Evolutionary conservation across 2,888 invertebrate species (phyloP), one percentile per base, ranked within the genome.

Genomic region (Calameuta filiformis): DNA sequence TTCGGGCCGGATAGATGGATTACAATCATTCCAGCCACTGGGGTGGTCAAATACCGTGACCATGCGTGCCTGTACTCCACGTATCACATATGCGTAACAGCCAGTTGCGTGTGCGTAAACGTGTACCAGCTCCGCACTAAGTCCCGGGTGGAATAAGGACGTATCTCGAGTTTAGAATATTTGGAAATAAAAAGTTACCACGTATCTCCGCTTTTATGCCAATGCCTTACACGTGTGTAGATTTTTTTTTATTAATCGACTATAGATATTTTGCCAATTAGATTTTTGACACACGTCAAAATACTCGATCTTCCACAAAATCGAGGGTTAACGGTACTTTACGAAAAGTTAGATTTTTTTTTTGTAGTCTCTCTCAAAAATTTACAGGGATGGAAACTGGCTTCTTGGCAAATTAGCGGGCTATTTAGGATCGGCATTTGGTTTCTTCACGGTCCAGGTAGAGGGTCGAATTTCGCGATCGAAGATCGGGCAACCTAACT

Each of bases 11-110:
- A 91, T 90, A 91, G 91, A 91, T 90, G 90, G 91, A 91, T 91
- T 91, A 91, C 90, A 90, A 91, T 91, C 88, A 91, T 91, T 91
- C 88, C 87, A 86, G 86, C 84, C 87, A 83, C 85, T 86, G 87
- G 91, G 91, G 91, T 91, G 91, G 89, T 89, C 91, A 91, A 91
- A 89, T 87, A 91, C 88, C 91, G 91, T 91, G 91, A 91, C 90
- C 90, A 88, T 88, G 87, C 87, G 87, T 77, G 79, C 68, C 76
- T 74, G 73, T 68, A 12, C 74, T 56, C 23, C 23, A 23, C 56
- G 56, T 56, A 56, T 56, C 56, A 23, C 56, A 71, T 71, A 71
- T 71, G 71, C 71, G 34, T 71, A 69, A 76, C 79, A 34, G 76
- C 73, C 56, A 40, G 76, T 75, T 76, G 75, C 71, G 75, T 75